Evolutionary conservation across 2,888 invertebrate genomes (phyloP), one percentile per base, ranked within the genome.

Genomic region (Cenopis cana): DNA sequence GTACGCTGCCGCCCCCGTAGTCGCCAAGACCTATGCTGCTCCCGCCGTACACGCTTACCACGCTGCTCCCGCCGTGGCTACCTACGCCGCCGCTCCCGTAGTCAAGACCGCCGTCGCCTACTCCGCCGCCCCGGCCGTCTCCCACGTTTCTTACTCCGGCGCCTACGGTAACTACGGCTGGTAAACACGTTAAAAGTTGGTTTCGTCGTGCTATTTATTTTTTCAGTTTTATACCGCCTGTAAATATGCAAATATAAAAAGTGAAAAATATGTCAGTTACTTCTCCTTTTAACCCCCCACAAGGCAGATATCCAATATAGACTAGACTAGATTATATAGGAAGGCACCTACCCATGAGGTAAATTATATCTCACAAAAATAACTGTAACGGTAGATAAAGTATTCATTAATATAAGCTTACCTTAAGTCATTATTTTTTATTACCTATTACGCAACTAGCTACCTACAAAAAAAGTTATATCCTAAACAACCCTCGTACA

Each of bases 101-200:
- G 76, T 80, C 71, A 81, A 81, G 71, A 67, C 85, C 64, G 89
- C 89, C 68, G 82, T 94, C 56, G 79, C 90, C 62, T 94, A 94
- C 88, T 92, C 93, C 29, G 94, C 95, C 52, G 94, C 95, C 55
- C 94, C 94, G 62, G 93, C 94, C 70, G 95, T 95, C 24, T 95
- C 96, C 62, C 95, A 95, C 83, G 94, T 95, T 77, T 89, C 94
- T 75, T 96, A 95, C 91, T 88, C 94, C 73, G 95, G 95, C 69
- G 91, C 95, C 60, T 96, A 90, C 69, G 85, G 86, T 74, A 87
- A 83, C 82, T 91, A 91, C 78, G 91, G 90, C 65, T 91, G 91
- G 91, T 91, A 82, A 85, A 76, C 36, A 18, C 57, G 36, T 18
- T 8, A 17, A 57, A 5, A 38, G 50, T 3, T 76, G 68, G 71